Evolutionary conservation across 2,888 invertebrate species (phyloP), one percentile per base, ranked within the genome.

Genomic region (Leucozona laternaria): DNA sequence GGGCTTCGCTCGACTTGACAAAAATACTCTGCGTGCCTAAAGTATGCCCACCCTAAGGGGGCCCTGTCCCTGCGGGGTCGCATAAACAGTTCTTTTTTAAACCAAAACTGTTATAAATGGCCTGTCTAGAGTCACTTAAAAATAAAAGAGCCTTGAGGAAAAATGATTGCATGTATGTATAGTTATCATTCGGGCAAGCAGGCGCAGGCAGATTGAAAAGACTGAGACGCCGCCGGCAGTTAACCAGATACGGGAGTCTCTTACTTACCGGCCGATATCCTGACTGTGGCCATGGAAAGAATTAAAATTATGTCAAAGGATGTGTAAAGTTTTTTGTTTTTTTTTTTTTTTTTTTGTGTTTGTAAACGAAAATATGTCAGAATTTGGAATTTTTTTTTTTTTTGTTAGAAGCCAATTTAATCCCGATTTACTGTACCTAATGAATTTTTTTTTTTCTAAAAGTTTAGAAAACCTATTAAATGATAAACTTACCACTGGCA

Each of bases 401-500:
- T 31, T 4, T 25, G n/a, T n/a, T n/a, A 78, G 50, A 2, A 20
- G 80, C 80, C 84, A 84, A 84, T 80, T 75, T 13, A 28, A 57
- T 40, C 25, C 34, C 50, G 8, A 20, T 20, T 0, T 13, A 57
- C n/a, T 64, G 34, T 58, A 31, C 72, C 31, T 48, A 72, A 28
- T 13, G 15, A 34, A 6, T 11, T 11, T 11, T 20, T 28, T 4
- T 17, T 11, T 11, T 20, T 50, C 2, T 13, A 7, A 15, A 37
- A 50, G 1, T 10, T 50, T 6, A 31, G 3, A 37, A 50, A 34
- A 53, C 13, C 13, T 20, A 25, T 48, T 6, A 13, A 50, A 1
- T 48, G 2, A 48, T 13, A 48, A 68, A 68, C 94, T 94, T 91
- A 96, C 95, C 76, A 95, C 95, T 84, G 96, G 97, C 89, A 96